Evolutionary conservation across 1,140 invertebrate species (phyloP).

Genomic region (Theocolax elegans): DNA sequence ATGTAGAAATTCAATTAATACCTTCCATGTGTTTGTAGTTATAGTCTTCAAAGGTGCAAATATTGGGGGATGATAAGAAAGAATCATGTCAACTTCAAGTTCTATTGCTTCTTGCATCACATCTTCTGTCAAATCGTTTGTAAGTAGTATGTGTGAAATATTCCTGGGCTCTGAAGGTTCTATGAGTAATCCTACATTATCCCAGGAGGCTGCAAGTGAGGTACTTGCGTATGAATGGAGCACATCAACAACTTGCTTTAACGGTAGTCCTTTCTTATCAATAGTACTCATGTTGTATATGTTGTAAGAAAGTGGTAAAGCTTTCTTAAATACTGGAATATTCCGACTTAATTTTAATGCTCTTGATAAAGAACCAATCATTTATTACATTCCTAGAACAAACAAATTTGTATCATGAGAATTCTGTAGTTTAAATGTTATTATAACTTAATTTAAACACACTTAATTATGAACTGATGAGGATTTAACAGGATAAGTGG

Average conservation of each 20-base stretch:
- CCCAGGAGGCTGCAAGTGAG: conserved; percentile 86
- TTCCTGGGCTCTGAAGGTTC: conserved; percentile 77
- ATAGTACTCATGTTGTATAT: conserved; percentile 32
- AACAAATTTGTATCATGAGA: conserved; percentile 7
- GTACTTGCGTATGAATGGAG: conserved; percentile 80
- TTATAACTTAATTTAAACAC: no score
- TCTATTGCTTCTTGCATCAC: conserved; percentile 87
- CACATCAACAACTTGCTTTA: conserved; percentile 72
- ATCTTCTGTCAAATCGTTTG: conserved; percentile 92
- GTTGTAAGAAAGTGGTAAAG: neutral
- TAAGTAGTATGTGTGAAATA: conserved; percentile 82
- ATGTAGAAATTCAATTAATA: conserved; percentile 51
- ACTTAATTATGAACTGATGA: neutral
- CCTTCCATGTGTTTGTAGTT: conserved; percentile 78
- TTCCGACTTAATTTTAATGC: conserved; percentile 19
- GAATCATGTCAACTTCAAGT: conserved; percentile 79
- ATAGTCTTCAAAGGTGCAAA: conserved; percentile 87
- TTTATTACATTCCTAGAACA: conserved; percentile 43
- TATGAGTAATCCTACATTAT: conserved; percentile 93
- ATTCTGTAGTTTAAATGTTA: neutral
- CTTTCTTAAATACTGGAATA: neutral
- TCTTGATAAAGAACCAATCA: conserved; percentile 27
- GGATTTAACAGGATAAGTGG: neutral
- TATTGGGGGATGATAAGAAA: conserved; percentile 96
- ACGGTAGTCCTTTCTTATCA: conserved; percentile 62